Evolutionary conservation across 2,888 invertebrate species (phyloP).

Genomic region (Patella caerulea): DNA sequence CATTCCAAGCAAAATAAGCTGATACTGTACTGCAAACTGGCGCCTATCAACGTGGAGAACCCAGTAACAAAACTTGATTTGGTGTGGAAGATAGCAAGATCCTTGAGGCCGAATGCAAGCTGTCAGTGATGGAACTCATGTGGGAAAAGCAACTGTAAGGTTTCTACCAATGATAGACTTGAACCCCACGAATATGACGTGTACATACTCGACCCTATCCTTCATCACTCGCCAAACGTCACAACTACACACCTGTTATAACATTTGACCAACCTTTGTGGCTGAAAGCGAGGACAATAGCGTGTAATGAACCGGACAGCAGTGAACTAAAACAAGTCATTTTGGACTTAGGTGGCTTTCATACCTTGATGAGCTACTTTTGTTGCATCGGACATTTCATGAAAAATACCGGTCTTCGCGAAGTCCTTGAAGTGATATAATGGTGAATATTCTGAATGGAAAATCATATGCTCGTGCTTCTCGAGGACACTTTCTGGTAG

Average conservation of each 20-base stretch:
- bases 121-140: constrained; percentile 49
- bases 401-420: neutral
- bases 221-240: neutral
- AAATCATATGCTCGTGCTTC: too few species aligned
- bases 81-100: constrained; percentile 13
- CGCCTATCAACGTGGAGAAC: neutral
- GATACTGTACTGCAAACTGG: neutral
- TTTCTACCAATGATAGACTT: neutral
- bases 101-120: constrained; percentile 22
- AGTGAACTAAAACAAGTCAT: neutral
- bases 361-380: neutral
- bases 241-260: neutral
- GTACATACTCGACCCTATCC: neutral
- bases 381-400: neutral
- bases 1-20: neutral
- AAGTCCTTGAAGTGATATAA: neutral
- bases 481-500: too few species aligned
- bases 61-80: neutral
- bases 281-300: neutral
- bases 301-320: neutral
- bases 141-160: constrained; percentile 34
- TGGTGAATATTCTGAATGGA: neutral
- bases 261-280: neutral
- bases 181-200: neutral
- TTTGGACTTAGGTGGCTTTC: neutral